A percentile compares a stretch with the other conserved stretches of the same genome.
Evolutionary conservation across 2,888 invertebrate species (phyloP).

Genomic region (Perdita meconis): DNA sequence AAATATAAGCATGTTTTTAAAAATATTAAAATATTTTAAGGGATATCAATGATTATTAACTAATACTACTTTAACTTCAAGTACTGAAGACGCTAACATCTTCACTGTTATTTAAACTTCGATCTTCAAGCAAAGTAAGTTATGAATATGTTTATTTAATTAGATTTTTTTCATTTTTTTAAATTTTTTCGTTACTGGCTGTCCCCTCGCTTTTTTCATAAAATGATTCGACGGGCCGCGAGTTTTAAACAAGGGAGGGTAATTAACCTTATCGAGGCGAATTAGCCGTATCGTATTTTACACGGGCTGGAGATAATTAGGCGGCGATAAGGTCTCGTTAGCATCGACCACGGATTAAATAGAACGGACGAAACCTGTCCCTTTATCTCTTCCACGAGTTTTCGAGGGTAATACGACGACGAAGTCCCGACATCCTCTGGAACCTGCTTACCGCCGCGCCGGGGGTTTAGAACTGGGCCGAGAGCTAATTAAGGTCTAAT

Average conservation of each 20-base stretch:
- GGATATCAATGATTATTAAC: no score
- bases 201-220: background rate
- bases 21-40: no score
- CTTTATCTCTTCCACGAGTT: slow-evolving; percentile 42
- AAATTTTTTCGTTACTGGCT: no score
- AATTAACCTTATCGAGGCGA: slow-evolving; percentile 27
- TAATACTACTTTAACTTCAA: no score
- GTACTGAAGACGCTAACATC: no score
- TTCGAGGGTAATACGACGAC: slow-evolving; percentile 52
- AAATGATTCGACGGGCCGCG: background rate
- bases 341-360: slow-evolving; percentile 37
- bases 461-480: slow-evolving; percentile 67
- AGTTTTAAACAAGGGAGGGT: background rate
- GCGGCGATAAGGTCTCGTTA: slow-evolving; percentile 33
- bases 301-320: slow-evolving; percentile 37
- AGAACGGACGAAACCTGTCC: slow-evolving; percentile 29
- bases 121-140: no score
- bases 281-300: slow-evolving; percentile 41
- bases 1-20: no score
- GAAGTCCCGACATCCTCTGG: slow-evolving; percentile 21
- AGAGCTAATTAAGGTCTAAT: slow-evolving; percentile 72
- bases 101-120: no score
- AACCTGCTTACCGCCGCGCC: slow-evolving; percentile 1
- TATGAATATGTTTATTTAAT: no score
- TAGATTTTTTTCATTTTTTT: no score